phyloP scores from a whole-genome alignment of 2,113 vertebrate genomes.

The Caranx ignobilis region DNA sequence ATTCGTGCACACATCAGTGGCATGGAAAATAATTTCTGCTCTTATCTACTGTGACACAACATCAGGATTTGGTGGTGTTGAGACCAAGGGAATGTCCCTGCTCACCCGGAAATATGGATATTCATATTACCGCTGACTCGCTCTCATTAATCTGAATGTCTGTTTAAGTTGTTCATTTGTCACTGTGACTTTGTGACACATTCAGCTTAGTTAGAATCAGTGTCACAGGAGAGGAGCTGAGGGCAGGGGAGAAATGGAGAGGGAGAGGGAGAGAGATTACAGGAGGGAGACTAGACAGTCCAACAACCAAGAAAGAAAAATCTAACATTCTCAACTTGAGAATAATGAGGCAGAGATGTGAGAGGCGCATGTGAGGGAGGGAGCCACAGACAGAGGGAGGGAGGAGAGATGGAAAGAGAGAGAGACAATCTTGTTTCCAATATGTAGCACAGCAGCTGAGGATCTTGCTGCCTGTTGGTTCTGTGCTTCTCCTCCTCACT shows the following conservation, averaged over 20 bases:
- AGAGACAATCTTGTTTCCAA: constrained; percentile 40
- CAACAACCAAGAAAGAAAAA: constrained; percentile 43
- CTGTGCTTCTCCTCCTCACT: constrained; percentile 42
- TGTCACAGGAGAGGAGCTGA: constrained; percentile 59
- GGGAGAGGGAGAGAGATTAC: constrained; percentile 7
- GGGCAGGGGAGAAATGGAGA: constrained; percentile 19
- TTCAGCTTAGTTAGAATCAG: constrained; percentile 74
- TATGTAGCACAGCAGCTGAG: constrained; percentile 40
- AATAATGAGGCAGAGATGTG: constrained; percentile 51
- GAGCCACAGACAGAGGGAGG: constrained; percentile 29
- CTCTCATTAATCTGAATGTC: constrained; percentile 67
- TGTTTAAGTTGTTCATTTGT: constrained; percentile 78
- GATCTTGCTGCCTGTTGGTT: constrained; percentile 33
- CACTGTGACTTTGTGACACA: constrained; percentile 64
- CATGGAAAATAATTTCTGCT: constrained; percentile 56
- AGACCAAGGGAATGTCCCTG: constrained; percentile 34
- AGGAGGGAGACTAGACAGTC: constrained; percentile 32
- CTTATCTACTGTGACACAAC: constrained; percentile 64
- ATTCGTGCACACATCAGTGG: constrained; percentile 43
- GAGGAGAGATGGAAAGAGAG: constrained; percentile 23
- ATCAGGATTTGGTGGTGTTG: constrained; percentile 39
- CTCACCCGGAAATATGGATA: constrained; percentile 45
- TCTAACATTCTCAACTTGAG: constrained; percentile 32
- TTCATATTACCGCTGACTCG: constrained; percentile 47
- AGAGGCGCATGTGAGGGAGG: constrained; percentile 17